Evolutionary conservation across 2,113 vertebrate genomes (phyloP), one percentile per base, ranked within the genome.

Genomic region (Semicossyphus pulcher): DNA sequence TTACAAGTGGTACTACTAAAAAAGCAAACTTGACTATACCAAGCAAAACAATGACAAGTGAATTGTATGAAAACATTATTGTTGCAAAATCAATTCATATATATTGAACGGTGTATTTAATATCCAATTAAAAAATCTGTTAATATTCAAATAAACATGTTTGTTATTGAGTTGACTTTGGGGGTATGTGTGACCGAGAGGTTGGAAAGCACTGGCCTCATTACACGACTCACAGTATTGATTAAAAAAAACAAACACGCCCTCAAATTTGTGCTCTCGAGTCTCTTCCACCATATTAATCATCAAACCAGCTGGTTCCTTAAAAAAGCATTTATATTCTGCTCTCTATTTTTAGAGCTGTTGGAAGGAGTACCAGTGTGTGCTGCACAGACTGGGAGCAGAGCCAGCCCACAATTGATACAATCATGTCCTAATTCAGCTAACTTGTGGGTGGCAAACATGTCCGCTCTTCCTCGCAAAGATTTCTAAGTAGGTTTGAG

Each of bases 331-430:
- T 59, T 66, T 10, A 49, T 39, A 48, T 39, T 60, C 10, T 31
- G 31, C 11, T 12, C 65, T 58, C 73, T 89, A 64, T 86, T 86
- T 81, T 76, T 87, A 80, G 67, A 60, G 62, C n/a, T 26, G 37
- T 25, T 67, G 56, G 32, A 72, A 32, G 41, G 48, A 49, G 54
- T 14, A 42, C 42, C 76, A 47, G 28, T 76, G 48, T 31, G 77
- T 65, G 67, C 59, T 76, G 66, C 58, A 51, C 23, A 48, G 64
- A 74, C 73, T 44, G 78, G 85, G 82, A 84, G 49, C 56, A 16
- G 53, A 63, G 83, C 84, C 85, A 88, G 66, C 54, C 45, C 42
- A 49, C 61, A 67, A 66, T 25, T 82, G 78, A 89, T 86, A 79
- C 77, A 76, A 84, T 86, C 81, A 59, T 62, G 63, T 66, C 69